Conservation (phyloP, 2,113 vertebrate genomes). For the Syngnathus floridae region DNA sequence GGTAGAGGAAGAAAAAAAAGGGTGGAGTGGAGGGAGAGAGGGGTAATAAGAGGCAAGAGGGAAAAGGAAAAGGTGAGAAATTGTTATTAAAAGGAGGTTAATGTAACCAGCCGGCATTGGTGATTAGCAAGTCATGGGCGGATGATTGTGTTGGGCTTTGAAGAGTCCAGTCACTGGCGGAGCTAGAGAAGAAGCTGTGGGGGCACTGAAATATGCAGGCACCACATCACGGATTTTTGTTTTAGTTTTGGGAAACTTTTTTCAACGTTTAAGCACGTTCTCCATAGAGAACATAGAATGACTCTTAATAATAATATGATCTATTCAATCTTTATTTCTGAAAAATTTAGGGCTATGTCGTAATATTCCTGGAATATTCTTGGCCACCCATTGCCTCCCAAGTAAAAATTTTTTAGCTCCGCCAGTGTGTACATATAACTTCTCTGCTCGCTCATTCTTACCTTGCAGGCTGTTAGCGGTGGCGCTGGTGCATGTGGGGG, state of each 20-base stretch:
- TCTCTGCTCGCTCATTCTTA: conserved; percentile 48
- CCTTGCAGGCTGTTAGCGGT: conserved; percentile 95
- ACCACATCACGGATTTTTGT: too few relatives aligned
- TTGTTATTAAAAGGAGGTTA: conserved; percentile 31
- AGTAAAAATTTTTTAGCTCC: too few relatives aligned
- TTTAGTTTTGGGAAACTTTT: too few relatives aligned
- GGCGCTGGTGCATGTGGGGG: conserved; percentile 92
- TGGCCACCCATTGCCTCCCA: too few relatives aligned
- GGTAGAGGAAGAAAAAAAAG: conserved; percentile 22
- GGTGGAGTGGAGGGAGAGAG: conserved; percentile 32
- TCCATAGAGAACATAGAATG: too few relatives aligned
- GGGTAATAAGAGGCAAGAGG: conserved; percentile 10
- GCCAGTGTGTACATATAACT: background rate
- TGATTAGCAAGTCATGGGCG: background rate
- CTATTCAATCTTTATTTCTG: too few relatives aligned
- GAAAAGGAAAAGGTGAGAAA: conserved; percentile 41
- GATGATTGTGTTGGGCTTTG: background rate
- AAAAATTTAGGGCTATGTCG: too few relatives aligned
- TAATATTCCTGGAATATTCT: too few relatives aligned
- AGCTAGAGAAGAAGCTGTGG: too few relatives aligned
- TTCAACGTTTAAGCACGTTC: too few relatives aligned
- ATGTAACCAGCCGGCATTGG: conserved; percentile 25
- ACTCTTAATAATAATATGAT: too few relatives aligned
- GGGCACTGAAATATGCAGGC: too few relatives aligned
- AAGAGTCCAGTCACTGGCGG: background rate